These are phyloP conservation scores for Synanthedon andrenaeformis DNA, from an alignment of 2,888 invertebrate genomes.

Conservation along the genomic window DNA sequence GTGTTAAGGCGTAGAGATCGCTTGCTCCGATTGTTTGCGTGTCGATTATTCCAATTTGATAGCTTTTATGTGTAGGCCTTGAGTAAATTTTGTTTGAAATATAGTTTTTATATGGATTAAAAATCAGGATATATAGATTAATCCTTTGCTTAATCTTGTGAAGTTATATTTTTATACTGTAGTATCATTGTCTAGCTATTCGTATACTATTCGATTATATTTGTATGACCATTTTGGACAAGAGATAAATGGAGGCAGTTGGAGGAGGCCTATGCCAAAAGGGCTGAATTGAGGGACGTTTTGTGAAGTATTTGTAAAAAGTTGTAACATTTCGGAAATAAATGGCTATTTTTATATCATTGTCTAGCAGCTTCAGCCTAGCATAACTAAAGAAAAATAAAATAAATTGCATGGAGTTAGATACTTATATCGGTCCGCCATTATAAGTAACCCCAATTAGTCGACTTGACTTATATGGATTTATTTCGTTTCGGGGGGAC, in stretches of 20 bases:
- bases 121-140: neutral
- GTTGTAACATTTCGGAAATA: too few relatives aligned
- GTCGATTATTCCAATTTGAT: constrained; percentile 33
- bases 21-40: constrained; percentile 58
- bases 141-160: too few relatives aligned
- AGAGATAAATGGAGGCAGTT: too few relatives aligned
- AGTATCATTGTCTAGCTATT: too few relatives aligned
- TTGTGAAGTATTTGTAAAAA: too few relatives aligned
- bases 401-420: constrained; percentile 45
- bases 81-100: neutral
- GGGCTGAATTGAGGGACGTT: too few relatives aligned
- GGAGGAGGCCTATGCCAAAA: too few relatives aligned
- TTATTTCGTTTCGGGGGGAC: constrained; percentile 52
- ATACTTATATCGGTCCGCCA: constrained; percentile 65
- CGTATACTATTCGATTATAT: too few relatives aligned
- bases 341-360: too few relatives aligned
- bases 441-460: constrained; percentile 70
- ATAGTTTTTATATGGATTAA: neutral
- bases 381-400: constrained; percentile 17
- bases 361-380: too few relatives aligned
- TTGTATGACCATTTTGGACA: too few relatives aligned
- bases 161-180: too few relatives aligned
- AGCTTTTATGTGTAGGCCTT: constrained; percentile 8
- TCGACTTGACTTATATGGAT: constrained; percentile 56
- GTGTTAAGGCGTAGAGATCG: constrained; percentile 67